Percentiles rank a stretch among this genome's conserved stretches.
Evolutionary conservation across 2,888 invertebrate species (phyloP).

Genomic region (Ariolimax columbianus): DNA sequence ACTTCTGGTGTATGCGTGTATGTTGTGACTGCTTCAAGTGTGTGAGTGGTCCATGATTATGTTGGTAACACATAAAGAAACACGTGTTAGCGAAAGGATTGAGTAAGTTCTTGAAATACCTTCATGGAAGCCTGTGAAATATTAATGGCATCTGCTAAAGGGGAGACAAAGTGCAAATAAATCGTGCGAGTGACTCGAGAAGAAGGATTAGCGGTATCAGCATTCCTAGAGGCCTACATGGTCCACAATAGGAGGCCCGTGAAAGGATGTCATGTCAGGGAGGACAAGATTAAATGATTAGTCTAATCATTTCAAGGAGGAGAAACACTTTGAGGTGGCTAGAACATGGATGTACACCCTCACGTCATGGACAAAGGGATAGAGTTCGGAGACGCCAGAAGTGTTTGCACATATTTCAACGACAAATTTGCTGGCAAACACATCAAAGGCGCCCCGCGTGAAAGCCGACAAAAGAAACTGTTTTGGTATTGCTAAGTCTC

Average conservation of each 20-base stretch:
- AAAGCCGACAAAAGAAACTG: not conserved
- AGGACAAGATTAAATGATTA: constrained; percentile 5
- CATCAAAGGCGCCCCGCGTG: constrained; percentile 2
- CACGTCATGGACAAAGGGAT: constrained; percentile 7
- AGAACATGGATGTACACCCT: not conserved
- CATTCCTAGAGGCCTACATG: not conserved
- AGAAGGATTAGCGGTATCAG: not conserved
- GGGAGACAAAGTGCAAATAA: not conserved
- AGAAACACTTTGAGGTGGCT: not conserved
- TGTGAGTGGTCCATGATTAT: not conserved
- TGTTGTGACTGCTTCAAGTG: not conserved
- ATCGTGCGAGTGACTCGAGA: not conserved
- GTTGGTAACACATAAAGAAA: not conserved
- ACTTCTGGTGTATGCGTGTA: not conserved
- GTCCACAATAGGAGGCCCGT: not conserved
- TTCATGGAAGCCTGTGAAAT: not conserved
- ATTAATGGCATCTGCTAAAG: not conserved
- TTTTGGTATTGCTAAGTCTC: not conserved
- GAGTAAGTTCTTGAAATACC: not conserved
- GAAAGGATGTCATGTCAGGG: constrained; percentile 7
- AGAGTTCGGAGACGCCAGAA: constrained; percentile 1
- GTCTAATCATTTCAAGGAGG: constrained; percentile 6
- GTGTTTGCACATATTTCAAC: constrained; percentile 18
- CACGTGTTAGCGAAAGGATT: not conserved
- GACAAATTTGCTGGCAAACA: constrained; percentile 12